Evolutionary conservation across 2,797 vertebrate genomes (phyloP).

Genomic region (Monodelphis domestica): DNA sequence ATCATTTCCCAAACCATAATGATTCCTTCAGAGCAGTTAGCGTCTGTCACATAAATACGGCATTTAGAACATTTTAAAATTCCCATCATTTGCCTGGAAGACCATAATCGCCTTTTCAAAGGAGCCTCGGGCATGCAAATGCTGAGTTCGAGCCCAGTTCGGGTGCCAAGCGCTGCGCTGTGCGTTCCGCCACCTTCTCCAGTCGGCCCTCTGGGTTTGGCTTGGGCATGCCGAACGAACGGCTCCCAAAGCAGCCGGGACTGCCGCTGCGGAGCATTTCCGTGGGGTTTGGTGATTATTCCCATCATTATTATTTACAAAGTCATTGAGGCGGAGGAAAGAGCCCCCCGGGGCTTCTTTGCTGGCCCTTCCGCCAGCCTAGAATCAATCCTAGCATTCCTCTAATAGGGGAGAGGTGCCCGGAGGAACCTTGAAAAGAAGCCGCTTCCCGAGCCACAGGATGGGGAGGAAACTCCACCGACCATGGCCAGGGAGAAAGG

Average conservation of each 20-base stretch:
- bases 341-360: slow-evolving; percentile 48
- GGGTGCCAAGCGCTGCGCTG: slow-evolving; percentile 49
- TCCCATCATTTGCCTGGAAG: slow-evolving; percentile 80
- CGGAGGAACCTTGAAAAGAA: background rate
- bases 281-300: slow-evolving; percentile 54
- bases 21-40: slow-evolving; percentile 81
- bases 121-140: slow-evolving; percentile 78
- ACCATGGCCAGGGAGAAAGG: slow-evolving; percentile 1
- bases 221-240: no score
- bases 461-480: background rate
- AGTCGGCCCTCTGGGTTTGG: no score
- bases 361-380: slow-evolving; percentile 43
- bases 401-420: slow-evolving; percentile 21
- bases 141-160: slow-evolving; percentile 63
- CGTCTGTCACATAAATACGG: slow-evolving; percentile 82
- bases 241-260: no score
- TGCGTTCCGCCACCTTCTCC: background rate
- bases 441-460: background rate
- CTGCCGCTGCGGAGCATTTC: no score
- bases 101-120: slow-evolving; percentile 79
- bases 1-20: slow-evolving; percentile 82
- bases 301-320: slow-evolving; percentile 46
- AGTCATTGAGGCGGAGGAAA: slow-evolving; percentile 52
- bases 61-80: slow-evolving; percentile 82
- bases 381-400: slow-evolving; percentile 43